Evolutionary conservation across 1,140 invertebrate genomes (phyloP), one percentile per base, ranked within the genome.

Genomic region (Phortica variegata): DNA sequence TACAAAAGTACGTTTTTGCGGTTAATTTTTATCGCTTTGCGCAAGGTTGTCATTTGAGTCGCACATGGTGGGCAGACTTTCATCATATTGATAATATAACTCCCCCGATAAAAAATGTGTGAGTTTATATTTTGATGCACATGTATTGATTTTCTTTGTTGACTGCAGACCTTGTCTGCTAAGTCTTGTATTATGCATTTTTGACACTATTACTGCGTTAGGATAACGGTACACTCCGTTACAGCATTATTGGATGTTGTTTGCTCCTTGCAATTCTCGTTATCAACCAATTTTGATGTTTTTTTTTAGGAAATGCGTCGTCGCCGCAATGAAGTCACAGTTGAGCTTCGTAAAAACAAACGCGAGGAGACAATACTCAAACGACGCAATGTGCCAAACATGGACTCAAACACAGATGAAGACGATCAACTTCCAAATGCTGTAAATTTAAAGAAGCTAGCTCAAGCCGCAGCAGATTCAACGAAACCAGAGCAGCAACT

Each of bases 311-410:
- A 96, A 83, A 95, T 97, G 89, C 85, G 95, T 77, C 88, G 95
- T 76, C 83, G 94, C 57, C 83, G 96, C 76, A 95, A 92, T 76
- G 95, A 98, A 83, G 89, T 94, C 23, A 95, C 92, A 48, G 90
- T 98, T 6, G 94, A 97, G 78, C 80, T 98, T 43, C 83, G 96
- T 53, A 98, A 98, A 83, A 94, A 93, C 73, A 98, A 97, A 82
- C 85, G 95, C 54, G 95, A 98, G 73, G 95, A 98, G 79, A 95
- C 93, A 16, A 79, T 98, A 58, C 86, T 93, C 52, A 98, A 98
- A 79, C 84, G 94, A 70, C 83, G 96, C 70, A 98, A 98, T 83
- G 92, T 98, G 43, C 90, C 90, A 49, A 81, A 85, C 53, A 81
- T 83, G 61, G 88, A 91, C 70, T 88, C 86, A 6, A 88, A 88